A percentile compares a stretch with the other conserved stretches of the same genome.
Conservation (phyloP, 1,140 invertebrate genomes). For the Druon quercuslanigerum region DNA sequence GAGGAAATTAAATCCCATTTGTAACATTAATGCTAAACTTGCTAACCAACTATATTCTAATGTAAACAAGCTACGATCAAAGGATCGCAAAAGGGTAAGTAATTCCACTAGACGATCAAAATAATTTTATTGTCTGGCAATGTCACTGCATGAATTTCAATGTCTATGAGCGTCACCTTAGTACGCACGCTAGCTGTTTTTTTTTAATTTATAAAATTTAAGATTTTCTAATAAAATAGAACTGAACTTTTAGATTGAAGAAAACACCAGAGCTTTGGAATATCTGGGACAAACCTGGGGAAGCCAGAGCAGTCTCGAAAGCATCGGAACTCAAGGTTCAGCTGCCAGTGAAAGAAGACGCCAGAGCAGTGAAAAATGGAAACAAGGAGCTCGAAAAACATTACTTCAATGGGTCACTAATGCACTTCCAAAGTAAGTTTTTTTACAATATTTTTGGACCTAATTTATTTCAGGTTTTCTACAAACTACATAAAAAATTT, state of each 20-base stretch:
- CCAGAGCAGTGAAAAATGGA: slow-evolving; percentile 82
- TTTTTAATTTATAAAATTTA: neutral
- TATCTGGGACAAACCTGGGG: slow-evolving; percentile 88
- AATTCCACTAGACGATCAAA: slow-evolving; percentile 37
- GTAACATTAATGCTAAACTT: slow-evolving; percentile 42
- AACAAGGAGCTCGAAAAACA: slow-evolving; percentile 93
- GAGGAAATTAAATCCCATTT: slow-evolving; percentile 2
- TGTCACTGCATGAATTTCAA: slow-evolving; percentile 28
- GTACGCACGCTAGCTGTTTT: slow-evolving; percentile 36
- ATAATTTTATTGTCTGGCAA: slow-evolving; percentile 24
- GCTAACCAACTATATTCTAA: slow-evolving; percentile 72
- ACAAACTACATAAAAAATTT: no score
- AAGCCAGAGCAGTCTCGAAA: slow-evolving; percentile 88
- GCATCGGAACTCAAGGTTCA: slow-evolving; percentile 81
- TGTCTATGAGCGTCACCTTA: slow-evolving; percentile 23
- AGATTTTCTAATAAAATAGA: neutral
- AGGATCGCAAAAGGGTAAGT: slow-evolving; percentile 76
- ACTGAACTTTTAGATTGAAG: slow-evolving; percentile 89
- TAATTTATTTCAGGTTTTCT: no score
- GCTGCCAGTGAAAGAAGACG: slow-evolving; percentile 75
- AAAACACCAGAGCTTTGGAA: slow-evolving; percentile 93
- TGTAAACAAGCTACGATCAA: slow-evolving; percentile 76
- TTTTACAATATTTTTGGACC: slow-evolving; percentile 36
- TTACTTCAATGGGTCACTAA: slow-evolving; percentile 96
- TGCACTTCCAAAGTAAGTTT: slow-evolving; percentile 89